phyloP scores from a whole-genome alignment of 2,888 invertebrate genomes.

The Matsumyia berberina region DNA sequence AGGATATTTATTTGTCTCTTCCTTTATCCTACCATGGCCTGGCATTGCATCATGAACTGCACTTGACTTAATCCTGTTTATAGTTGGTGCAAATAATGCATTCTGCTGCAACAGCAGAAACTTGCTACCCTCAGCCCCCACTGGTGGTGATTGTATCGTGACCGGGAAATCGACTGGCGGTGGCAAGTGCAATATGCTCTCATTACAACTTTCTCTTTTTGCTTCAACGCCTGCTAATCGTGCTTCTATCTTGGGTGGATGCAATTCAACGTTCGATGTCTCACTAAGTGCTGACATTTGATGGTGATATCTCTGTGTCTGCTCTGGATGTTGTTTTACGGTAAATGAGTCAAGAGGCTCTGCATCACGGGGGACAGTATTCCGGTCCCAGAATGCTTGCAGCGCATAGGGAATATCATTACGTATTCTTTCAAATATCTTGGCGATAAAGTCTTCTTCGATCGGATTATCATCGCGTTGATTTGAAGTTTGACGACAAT shows the following conservation, averaged over 20 bases:
- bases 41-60: slow-evolving; percentile 17
- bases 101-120: slow-evolving; percentile 18
- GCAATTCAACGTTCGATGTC: slow-evolving; percentile 10
- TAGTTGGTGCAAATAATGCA: slow-evolving; percentile 36
- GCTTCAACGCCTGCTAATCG: slow-evolving; percentile 11
- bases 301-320: background rate
- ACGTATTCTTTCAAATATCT: slow-evolving; percentile 56
- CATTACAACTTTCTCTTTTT: background rate
- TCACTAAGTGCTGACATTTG: slow-evolving; percentile 20
- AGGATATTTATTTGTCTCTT: slow-evolving; percentile 13
- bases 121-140: background rate
- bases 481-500: background rate
- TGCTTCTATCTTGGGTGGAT: background rate
- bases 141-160: background rate
- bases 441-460: slow-evolving; percentile 40
- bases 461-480: background rate
- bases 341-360: background rate
- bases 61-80: slow-evolving; percentile 48
- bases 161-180: background rate
- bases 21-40: slow-evolving; percentile 2
- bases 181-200: slow-evolving; percentile 2
- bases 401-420: slow-evolving; percentile 22
- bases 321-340: background rate
- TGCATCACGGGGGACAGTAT: background rate
- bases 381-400: slow-evolving; percentile 18